These are phyloP conservation scores for Eleginops maclovinus DNA, from an alignment of 2,113 vertebrate species.

Conservation along the genomic window DNA sequence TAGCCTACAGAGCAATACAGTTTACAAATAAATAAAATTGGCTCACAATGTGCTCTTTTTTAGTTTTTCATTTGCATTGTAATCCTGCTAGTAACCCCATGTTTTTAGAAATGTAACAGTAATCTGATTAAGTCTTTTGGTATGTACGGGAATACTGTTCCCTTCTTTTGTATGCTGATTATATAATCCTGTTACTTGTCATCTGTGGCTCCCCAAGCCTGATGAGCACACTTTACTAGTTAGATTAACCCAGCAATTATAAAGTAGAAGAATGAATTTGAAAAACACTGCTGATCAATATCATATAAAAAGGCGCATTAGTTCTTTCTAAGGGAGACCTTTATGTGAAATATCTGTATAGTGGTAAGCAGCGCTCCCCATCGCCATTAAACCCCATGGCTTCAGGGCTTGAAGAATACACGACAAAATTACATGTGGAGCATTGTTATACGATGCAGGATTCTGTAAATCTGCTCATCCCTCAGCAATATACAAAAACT, in stretches of 20 bases:
- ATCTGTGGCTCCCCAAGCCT: too few relatives aligned
- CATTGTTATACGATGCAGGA: conserved; percentile 20
- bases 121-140: too few relatives aligned
- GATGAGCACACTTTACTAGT: background rate
- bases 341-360: conserved; percentile 11
- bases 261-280: background rate
- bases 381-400: background rate
- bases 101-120: too few relatives aligned
- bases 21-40: too few relatives aligned
- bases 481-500: conserved; percentile 43
- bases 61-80: too few relatives aligned
- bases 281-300: background rate
- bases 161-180: too few relatives aligned
- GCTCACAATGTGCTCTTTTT: too few relatives aligned
- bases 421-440: conserved; percentile 41
- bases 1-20: too few relatives aligned
- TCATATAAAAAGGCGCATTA: background rate
- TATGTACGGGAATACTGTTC: too few relatives aligned
- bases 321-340: background rate
- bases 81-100: too few relatives aligned
- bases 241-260: background rate
- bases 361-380: background rate
- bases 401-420: conserved; percentile 20
- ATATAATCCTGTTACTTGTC: too few relatives aligned
- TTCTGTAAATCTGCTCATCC: conserved; percentile 53